Percentiles rank a stretch among this genome's conserved stretches.
These are phyloP conservation scores for Polymixis flavicincta DNA, from an alignment of 2,888 invertebrate species.

Conservation along the genomic window DNA sequence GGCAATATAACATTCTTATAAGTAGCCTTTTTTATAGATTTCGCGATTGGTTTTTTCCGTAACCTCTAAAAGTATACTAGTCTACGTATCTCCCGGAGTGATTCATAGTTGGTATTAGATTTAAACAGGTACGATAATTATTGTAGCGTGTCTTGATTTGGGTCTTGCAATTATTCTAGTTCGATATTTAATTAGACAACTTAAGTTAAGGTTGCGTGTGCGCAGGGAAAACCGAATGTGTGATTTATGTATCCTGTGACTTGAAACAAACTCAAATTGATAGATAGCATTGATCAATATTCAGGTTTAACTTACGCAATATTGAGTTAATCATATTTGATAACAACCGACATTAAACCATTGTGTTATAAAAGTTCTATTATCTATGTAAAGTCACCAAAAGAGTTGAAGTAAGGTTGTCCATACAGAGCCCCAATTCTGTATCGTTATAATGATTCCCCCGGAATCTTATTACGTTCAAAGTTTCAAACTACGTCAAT, in stretches of 20 bases:
- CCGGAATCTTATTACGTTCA: too few species aligned
- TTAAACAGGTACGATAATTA: conserved; percentile 26
- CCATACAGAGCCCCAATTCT: too few species aligned
- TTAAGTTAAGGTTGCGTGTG: conserved; percentile 29
- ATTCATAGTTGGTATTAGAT: conserved; percentile 35
- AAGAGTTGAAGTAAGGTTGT: too few species aligned
- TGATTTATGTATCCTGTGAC: conserved; percentile 39
- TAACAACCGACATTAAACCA: background rate
- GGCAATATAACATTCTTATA: conserved; percentile 7
- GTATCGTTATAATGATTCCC: too few species aligned
- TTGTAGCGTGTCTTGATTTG: conserved; percentile 43
- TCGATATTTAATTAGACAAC: conserved; percentile 10
- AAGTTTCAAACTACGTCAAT: too few species aligned
- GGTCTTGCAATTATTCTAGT: conserved; percentile 14
- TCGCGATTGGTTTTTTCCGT: conserved; percentile 24
- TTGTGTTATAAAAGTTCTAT: background rate
- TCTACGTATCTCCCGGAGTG: background rate
- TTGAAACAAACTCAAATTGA: conserved; percentile 1
- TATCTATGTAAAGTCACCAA: background rate
- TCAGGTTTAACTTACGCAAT: background rate
- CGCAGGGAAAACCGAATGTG: conserved; percentile 23
- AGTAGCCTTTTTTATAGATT: conserved; percentile 12
- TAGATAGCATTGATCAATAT: background rate
- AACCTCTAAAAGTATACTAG: background rate
- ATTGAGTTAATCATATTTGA: background rate